Evolutionary conservation across 1,140 invertebrate species (phyloP), one percentile per base, ranked within the genome.

Genomic region (Eurytemora carolleeae): DNA sequence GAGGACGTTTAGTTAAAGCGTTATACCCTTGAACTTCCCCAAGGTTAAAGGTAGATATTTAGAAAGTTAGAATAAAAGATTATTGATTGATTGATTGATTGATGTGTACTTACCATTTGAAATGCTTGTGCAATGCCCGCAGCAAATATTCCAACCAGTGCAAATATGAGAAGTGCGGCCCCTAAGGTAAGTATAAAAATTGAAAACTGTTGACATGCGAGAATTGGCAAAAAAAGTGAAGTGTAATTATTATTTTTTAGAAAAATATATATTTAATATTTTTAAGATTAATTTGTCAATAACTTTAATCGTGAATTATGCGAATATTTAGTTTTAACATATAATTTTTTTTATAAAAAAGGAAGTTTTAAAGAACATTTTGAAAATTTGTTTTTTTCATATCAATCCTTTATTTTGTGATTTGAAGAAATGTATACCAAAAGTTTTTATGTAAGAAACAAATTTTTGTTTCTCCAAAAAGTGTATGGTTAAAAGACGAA

Each of bases 141-240:
- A 1, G 69, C 66, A 54, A 70, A 65, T 7, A 69, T 16, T 1
- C 69, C 69, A 19, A 70, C 68, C 15, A 58, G 65, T 0, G 65
- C 23, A 21, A 70, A 66, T 21, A 69, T 64, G 1, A 69, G 3
- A 1, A 70, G 21, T 16, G 68, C 68, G 24, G 67, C 65, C 53
- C 65, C 66, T 44, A n/a, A 44, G n/a, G n/a, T 44, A 44, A 44
- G n/a, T 44, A 12, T 12, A 44, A 44, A n/a, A n/a, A n/a, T n/a
- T n/a, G n/a, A n/a, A n/a, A n/a, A n/a, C n/a, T n/a, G n/a, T n/a
- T n/a, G n/a, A n/a, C n/a, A n/a, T n/a, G n/a, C n/a, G n/a, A n/a
- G n/a, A n/a, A n/a, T n/a, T n/a, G n/a, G n/a, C n/a, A n/a, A n/a
- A n/a, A n/a, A n/a, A n/a, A n/a, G n/a, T n/a, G n/a, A n/a, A n/a